phyloP scores from a whole-genome alignment of 2,797 vertebrate species.

The Gallirallus australis region DNA sequence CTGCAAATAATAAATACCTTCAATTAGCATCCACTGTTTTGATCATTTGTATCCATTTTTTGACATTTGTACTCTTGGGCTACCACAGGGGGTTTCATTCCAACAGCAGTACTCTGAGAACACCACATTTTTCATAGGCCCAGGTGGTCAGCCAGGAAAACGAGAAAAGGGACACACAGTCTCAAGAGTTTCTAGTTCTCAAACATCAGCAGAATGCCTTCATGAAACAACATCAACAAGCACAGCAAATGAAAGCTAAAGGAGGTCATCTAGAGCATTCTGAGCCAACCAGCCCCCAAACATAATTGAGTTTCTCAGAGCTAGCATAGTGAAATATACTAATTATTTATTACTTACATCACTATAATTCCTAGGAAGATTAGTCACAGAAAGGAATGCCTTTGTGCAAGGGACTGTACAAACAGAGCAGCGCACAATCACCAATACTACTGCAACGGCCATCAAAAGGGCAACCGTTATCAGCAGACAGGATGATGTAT shows the following conservation, averaged over 20 bases:
- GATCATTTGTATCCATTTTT: not conserved
- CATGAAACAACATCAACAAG: not conserved
- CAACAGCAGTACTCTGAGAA: not conserved
- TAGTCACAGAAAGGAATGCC: slow-evolving; percentile 70
- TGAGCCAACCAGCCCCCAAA: not conserved
- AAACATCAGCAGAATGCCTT: not conserved
- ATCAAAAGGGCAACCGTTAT: not conserved
- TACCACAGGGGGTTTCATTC: not conserved
- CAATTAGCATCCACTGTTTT: not conserved
- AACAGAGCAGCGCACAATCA: slow-evolving; percentile 9
- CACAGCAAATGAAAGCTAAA: not conserved
- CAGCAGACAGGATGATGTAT: not conserved
- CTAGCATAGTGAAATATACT: slow-evolving; percentile 30
- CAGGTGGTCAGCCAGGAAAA: not conserved
- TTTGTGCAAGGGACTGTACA: slow-evolving; percentile 42
- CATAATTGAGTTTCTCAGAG: not conserved
- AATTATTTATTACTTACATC: slow-evolving; percentile 64
- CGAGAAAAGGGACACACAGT: not conserved
- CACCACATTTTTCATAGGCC: not conserved
- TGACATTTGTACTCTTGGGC: not conserved
- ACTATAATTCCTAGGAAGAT: slow-evolving; percentile 65
- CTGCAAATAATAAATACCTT: not conserved
- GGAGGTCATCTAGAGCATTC: not conserved
- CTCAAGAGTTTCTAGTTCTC: not conserved
- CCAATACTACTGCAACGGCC: not conserved